Evolutionary conservation across 35 echinoderm and acorn worm species (phyloP).

Genomic region (Patiria miniata): DNA sequence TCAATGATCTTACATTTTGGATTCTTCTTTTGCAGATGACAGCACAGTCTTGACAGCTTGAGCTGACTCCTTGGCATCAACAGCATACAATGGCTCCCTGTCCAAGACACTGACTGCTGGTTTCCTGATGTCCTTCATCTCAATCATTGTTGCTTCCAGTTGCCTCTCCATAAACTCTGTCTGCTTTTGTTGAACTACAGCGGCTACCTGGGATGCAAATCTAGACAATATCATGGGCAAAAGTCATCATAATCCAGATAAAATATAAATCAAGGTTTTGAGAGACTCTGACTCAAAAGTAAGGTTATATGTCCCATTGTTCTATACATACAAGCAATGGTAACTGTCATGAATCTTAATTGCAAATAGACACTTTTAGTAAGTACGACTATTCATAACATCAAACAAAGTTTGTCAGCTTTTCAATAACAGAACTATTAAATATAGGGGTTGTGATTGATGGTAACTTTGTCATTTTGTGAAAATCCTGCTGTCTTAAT

Average conservation of each 20-base stretch:
- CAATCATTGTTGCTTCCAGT: not conserved
- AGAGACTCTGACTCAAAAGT: not conserved
- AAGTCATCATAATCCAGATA: too few relatives aligned
- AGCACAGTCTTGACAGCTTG: constrained; percentile 9
- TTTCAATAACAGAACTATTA: too few relatives aligned
- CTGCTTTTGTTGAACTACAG: not conserved
- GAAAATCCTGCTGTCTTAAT: too few relatives aligned
- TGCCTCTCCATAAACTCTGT: not conserved
- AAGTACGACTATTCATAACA: too few relatives aligned
- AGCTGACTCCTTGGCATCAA: constrained; percentile 5
- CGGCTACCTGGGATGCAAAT: not conserved
- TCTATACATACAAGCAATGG: too few relatives aligned
- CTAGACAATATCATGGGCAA: not conserved
- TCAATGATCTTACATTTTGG: constrained; percentile 16
- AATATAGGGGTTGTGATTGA: too few relatives aligned
- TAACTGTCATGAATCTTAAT: too few relatives aligned
- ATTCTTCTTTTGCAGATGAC: constrained; percentile 7
- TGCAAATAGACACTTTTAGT: too few relatives aligned
- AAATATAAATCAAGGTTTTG: too few relatives aligned
- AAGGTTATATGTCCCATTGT: not conserved
- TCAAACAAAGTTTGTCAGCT: too few relatives aligned
- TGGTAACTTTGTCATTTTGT: too few relatives aligned
- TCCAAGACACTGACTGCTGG: not conserved
- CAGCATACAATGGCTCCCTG: not conserved
- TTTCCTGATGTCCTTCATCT: not conserved